Base-by-base conservation (phyloP, 2,888 invertebrate genomes). In the Eristalis arbustorum region DNA sequence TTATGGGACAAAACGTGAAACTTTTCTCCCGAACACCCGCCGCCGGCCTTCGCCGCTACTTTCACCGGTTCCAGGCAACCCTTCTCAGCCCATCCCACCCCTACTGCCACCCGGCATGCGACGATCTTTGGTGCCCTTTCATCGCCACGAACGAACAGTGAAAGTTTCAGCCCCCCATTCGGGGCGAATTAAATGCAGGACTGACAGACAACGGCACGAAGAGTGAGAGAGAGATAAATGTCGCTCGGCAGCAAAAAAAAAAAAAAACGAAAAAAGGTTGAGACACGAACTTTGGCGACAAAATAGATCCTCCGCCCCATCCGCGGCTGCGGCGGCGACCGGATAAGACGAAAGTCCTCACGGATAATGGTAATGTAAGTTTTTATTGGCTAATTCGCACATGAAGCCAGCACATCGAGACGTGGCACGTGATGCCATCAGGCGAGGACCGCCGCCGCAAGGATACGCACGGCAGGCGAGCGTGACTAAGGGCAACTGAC, bases 1-100 rank as follows among this genome's bases (percentile, higher is more conserved):
- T 87, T 87, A 87, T 87, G 83, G 83, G 83, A 74, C 87, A 83
- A 87, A 87, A 78, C 78, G 83, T 78, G 57, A 78, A 87, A 87
- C 78, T 87, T 87, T 85, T 75, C 42, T 8, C 49, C 69, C 61
- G n/a, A 85, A 74, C 77, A 74, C 74, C 82, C 77, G 59, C 82
- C 77, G 59, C 18, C 25, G 67, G 80, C 64, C 56, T 37, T 56
- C 18, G 57, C 18, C 25, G 10, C 34, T 63, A 49, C 57, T 74
- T 66, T 31, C 18, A 37, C n/a, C 28, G 49, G 14, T 23, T 34
- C 66, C n/a, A 2, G 11, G n/a, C n/a, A n/a, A n/a, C n/a, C 40
- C 31, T 31, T 31, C 31, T 66, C 25, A 28, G 56, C 34, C 79
- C 63, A 64, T 73, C 23, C 31, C 31, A 31, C 31, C 25, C 10